Conservation (phyloP, 2,888 invertebrate genomes). For the Leuctra nigra region DNA sequence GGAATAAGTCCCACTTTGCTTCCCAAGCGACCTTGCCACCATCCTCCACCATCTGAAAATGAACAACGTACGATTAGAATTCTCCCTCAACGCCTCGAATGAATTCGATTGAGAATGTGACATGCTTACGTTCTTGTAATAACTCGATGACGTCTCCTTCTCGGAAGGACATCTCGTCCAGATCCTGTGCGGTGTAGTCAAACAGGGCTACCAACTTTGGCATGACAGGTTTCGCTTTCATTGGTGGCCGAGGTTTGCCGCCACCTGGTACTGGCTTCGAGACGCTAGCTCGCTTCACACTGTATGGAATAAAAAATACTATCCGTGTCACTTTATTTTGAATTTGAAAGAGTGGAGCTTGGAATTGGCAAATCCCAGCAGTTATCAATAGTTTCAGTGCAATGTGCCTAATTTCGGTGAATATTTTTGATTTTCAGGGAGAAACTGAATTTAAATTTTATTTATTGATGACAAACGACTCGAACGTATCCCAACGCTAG, state of each 20-base stretch:
- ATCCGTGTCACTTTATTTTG: too few relatives aligned
- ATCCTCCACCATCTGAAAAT: conserved; percentile 54
- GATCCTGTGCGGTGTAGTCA: conserved; percentile 56
- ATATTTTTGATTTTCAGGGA: too few relatives aligned
- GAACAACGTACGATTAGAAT: too few relatives aligned
- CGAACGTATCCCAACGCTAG: too few relatives aligned
- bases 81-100: too few relatives aligned
- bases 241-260: conserved; percentile 39
- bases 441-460: too few relatives aligned
- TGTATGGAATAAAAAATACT: conserved; percentile 20
- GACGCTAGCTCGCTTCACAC: conserved; percentile 32
- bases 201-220: conserved; percentile 50
- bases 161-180: conserved; percentile 55
- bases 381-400: too few relatives aligned
- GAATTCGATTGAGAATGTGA: too few relatives aligned
- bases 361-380: too few relatives aligned
- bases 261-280: conserved; percentile 37
- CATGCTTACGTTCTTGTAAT: conserved; percentile 48
- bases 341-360: too few relatives aligned
- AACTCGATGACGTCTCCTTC: conserved; percentile 55
- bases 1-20: conserved; percentile 57
- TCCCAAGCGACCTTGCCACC: conserved; percentile 56
- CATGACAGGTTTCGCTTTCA: conserved; percentile 42
- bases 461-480: too few relatives aligned
- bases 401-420: too few relatives aligned